A percentile compares a stretch with the other conserved stretches of the same genome.
Evolutionary conservation across 2,797 vertebrate genomes (phyloP).

Genomic region (Buphagus erythrorhynchus): DNA sequence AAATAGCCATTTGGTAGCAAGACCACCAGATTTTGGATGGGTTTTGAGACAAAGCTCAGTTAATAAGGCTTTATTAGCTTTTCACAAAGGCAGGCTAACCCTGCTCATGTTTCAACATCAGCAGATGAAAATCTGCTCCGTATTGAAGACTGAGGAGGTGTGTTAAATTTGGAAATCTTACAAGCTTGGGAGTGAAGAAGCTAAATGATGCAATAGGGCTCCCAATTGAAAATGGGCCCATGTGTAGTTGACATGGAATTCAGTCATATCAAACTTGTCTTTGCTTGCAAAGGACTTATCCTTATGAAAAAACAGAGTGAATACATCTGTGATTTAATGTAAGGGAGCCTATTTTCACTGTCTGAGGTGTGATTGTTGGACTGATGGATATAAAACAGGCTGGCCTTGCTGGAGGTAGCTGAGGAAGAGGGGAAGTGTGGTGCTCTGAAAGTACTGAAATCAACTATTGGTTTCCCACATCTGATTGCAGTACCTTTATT

Average conservation of each 20-base stretch:
- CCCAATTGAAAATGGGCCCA: rapidly evolving
- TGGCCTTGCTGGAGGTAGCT: neutral
- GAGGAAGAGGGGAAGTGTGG: neutral
- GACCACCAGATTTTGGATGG: neutral
- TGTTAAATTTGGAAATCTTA: neutral
- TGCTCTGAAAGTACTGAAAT: neutral
- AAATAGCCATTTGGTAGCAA: neutral
- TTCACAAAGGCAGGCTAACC: neutral
- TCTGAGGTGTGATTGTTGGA: neutral
- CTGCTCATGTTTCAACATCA: neutral
- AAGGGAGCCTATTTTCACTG: neutral
- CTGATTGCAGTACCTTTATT: neutral
- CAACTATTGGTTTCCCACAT: neutral
- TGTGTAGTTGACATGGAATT: neutral
- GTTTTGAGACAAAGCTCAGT: neutral
- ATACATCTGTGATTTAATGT: neutral
- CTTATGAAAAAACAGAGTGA: neutral
- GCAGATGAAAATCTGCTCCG: neutral
- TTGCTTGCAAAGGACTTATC: neutral
- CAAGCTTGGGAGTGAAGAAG: neutral
- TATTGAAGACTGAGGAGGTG: neutral
- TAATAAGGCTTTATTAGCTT: neutral
- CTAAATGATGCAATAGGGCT: neutral
- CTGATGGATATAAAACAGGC: neutral
- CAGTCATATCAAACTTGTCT: neutral